These are phyloP conservation scores for Pseudopipra pipra DNA, from an alignment of 2,113 vertebrate genomes.

Conservation along the genomic window DNA sequence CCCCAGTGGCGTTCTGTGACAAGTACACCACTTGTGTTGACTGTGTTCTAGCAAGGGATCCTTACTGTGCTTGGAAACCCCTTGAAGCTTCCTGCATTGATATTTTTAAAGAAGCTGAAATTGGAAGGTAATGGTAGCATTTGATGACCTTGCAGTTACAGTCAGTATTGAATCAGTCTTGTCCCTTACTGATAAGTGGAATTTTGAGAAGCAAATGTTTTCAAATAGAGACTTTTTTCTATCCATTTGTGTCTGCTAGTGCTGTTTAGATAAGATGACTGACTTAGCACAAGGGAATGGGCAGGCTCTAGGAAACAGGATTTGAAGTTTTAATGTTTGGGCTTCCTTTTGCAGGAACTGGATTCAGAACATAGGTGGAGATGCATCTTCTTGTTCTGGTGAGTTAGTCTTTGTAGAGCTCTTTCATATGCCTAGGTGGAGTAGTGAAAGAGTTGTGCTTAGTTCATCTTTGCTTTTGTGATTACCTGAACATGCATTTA, in stretches of 20 bases:
- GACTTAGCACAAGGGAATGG: background rate
- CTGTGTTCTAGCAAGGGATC: slow-evolving; percentile 91
- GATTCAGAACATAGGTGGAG: slow-evolving; percentile 88
- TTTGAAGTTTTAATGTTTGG: background rate
- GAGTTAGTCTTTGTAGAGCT: slow-evolving; percentile 20
- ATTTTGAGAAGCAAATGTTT: background rate
- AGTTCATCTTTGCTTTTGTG: background rate
- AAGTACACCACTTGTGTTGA: slow-evolving; percentile 85
- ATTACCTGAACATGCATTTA: background rate
- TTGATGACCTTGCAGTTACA: background rate
- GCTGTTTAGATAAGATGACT: background rate
- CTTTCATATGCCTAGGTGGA: background rate
- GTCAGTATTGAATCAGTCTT: background rate
- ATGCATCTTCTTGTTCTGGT: slow-evolving; percentile 83
- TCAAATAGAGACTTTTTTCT: background rate
- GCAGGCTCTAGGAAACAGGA: background rate
- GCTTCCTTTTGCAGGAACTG: slow-evolving; percentile 76
- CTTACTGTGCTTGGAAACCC: slow-evolving; percentile 91
- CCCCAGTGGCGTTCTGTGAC: slow-evolving; percentile 87
- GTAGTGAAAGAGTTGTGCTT: background rate
- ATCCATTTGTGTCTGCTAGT: background rate
- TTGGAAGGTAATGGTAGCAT: slow-evolving; percentile 63
- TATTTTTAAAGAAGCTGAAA: slow-evolving; percentile 65
- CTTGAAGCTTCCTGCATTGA: slow-evolving; percentile 69
- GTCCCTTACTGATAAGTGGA: background rate